Evolutionary conservation across 2,113 vertebrate species (phyloP).

Genomic region (Albula glossodonta): DNA sequence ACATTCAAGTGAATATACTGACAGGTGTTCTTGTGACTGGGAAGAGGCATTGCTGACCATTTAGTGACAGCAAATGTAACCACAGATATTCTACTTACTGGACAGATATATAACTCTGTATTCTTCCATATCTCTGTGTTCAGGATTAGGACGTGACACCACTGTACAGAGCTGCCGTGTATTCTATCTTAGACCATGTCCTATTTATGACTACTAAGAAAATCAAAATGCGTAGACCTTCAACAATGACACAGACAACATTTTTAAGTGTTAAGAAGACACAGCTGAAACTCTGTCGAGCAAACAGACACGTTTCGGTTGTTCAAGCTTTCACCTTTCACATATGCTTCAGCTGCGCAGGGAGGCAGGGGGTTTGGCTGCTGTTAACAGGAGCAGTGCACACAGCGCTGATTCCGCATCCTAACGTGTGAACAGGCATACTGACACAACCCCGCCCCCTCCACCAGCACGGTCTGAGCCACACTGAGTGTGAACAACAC

Average conservation of each 20-base stretch:
- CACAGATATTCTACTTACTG: background rate
- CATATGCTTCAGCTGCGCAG: too few relatives aligned
- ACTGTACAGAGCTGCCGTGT: background rate
- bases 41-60: background rate
- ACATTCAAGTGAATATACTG: background rate
- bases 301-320: background rate
- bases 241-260: too few relatives aligned
- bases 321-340: background rate
- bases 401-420: background rate
- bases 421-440: background rate
- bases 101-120: background rate
- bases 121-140: background rate
- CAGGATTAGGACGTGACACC: background rate
- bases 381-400: too few relatives aligned
- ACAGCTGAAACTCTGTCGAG: background rate
- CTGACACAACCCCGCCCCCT: background rate
- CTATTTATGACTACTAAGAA: background rate
- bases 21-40: too few relatives aligned
- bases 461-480: background rate
- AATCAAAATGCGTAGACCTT: too few relatives aligned
- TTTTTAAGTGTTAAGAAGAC: background rate
- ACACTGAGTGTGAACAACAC: background rate
- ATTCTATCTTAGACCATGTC: background rate
- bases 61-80: background rate
- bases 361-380: background rate